Conservation (phyloP, 1,140 invertebrate genomes). For the Drosophila kikkawai region DNA sequence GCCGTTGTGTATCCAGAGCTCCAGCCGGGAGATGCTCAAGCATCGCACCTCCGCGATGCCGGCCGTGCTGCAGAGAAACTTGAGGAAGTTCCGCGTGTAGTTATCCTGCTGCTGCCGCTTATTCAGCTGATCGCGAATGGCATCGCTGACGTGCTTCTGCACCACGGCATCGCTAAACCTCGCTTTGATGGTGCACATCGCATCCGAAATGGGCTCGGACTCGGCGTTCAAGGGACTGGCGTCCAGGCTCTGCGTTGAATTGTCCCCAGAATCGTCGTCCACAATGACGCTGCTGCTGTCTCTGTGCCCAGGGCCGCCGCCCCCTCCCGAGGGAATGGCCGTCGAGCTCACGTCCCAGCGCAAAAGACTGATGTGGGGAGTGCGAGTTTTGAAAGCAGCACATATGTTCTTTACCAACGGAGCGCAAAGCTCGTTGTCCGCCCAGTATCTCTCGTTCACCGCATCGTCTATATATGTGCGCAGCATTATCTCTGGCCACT, state of each 20-base stretch:
- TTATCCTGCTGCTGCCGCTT: constrained; percentile 93
- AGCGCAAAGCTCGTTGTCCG: constrained; percentile 96
- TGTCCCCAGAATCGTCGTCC: constrained; percentile 87
- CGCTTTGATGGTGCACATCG: constrained; percentile 78
- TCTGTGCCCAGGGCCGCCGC: constrained; percentile 71
- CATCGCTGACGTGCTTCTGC: constrained; percentile 93
- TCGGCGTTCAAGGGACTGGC: constrained; percentile 62
- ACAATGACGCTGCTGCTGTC: constrained; percentile 82
- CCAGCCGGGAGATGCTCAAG: constrained; percentile 92
- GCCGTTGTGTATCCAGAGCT: constrained; percentile 98
- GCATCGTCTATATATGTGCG: constrained; percentile 97
- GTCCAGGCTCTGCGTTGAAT: constrained; percentile 71
- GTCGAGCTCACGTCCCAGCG: constrained; percentile 87
- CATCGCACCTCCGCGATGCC: constrained; percentile 93
- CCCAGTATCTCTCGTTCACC: constrained; percentile 95
- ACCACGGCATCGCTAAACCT: constrained; percentile 90
- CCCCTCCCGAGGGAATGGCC: constrained; percentile 34
- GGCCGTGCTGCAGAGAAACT: constrained; percentile 92
- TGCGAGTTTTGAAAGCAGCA: constrained; percentile 94
- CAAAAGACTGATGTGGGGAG: constrained; percentile 88
- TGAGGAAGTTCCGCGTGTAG: constrained; percentile 94
- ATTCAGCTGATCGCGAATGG: constrained; percentile 94
- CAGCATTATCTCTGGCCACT: constrained; percentile 92
- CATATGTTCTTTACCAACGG: constrained; percentile 96
- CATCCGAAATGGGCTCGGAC: constrained; percentile 53